These are phyloP conservation scores for Corythornis cristatus DNA, from an alignment of 2,113 vertebrate species.

Conservation along the genomic window DNA sequence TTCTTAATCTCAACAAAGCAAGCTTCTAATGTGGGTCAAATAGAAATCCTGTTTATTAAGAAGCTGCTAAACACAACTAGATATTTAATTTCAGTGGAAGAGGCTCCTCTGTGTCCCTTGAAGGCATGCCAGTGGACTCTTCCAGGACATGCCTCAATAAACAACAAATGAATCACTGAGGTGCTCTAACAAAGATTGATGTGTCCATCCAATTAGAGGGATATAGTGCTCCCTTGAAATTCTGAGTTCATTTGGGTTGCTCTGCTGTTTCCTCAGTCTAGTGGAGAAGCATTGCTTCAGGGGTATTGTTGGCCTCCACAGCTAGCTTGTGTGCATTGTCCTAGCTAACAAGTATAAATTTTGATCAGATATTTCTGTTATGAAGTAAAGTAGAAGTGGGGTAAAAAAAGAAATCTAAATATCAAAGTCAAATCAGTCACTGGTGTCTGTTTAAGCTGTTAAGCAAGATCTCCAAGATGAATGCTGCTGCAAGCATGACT, in stretches of 20 bases:
- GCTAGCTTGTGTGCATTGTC: neutral
- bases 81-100: constrained; percentile 65
- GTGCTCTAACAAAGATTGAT: constrained; percentile 63
- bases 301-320: neutral
- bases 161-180: constrained; percentile 59
- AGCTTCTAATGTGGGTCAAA: constrained; percentile 31
- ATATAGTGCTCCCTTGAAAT: constrained; percentile 27
- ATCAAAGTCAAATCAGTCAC: neutral
- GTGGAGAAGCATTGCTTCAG: neutral
- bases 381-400: neutral
- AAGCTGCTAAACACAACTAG: constrained; percentile 46
- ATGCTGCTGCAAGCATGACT: neutral
- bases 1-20: constrained; percentile 2
- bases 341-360: constrained; percentile 1
- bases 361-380: neutral
- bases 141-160: constrained; percentile 49
- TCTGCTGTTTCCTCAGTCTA: neutral
- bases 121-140: constrained; percentile 59
- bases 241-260: constrained; percentile 39
- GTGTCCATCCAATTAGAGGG: constrained; percentile 57
- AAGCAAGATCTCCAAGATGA: neutral
- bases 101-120: constrained; percentile 43
- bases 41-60: constrained; percentile 43
- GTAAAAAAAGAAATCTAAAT: neutral
- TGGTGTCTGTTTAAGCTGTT: neutral